Conservation (phyloP, 2,113 vertebrate species). For the Thamnaconus septentrionalis region DNA sequence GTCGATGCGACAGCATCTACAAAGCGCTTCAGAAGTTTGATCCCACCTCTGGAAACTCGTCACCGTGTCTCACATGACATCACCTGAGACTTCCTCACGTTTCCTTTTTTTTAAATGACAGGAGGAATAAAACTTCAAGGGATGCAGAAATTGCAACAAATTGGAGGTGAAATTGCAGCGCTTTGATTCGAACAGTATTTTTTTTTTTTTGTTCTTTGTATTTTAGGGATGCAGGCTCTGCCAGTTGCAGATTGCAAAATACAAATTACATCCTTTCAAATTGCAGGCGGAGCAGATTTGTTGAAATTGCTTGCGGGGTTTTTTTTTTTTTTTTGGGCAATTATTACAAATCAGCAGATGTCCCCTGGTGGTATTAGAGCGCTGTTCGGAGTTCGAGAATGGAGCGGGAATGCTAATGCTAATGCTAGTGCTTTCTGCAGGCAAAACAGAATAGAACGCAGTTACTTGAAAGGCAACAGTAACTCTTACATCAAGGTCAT, state of each 20-base stretch:
- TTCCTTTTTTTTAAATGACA: too few relatives aligned
- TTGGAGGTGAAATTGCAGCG: slow-evolving; percentile 15
- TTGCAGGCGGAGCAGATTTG: slow-evolving; percentile 26
- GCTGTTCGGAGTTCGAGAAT: too few relatives aligned
- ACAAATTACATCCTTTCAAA: slow-evolving; percentile 24
- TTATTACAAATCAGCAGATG: slow-evolving; percentile 30
- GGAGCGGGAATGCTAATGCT: too few relatives aligned
- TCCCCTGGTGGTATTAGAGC: slow-evolving; percentile 1
- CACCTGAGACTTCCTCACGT: too few relatives aligned
- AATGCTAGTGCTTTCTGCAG: too few relatives aligned
- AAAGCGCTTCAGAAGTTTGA: too few relatives aligned
- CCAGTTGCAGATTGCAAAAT: slow-evolving; percentile 1
- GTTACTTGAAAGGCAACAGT: too few relatives aligned
- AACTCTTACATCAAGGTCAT: too few relatives aligned
- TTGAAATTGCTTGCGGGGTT: slow-evolving; percentile 22
- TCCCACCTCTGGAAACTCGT: too few relatives aligned
- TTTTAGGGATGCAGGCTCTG: neutral
- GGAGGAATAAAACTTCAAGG: neutral
- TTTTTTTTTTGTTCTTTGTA: neutral
- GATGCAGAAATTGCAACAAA: slow-evolving; percentile 4
- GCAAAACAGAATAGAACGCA: too few relatives aligned
- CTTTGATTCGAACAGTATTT: slow-evolving; percentile 26
- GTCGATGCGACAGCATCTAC: too few relatives aligned
- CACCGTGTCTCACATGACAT: too few relatives aligned
- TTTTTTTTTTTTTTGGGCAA: slow-evolving; percentile 4